Percentiles rank a stretch among this genome's conserved stretches.
phyloP scores from a whole-genome alignment of 2,797 vertebrate species.

The Simalia tracyae region DNA sequence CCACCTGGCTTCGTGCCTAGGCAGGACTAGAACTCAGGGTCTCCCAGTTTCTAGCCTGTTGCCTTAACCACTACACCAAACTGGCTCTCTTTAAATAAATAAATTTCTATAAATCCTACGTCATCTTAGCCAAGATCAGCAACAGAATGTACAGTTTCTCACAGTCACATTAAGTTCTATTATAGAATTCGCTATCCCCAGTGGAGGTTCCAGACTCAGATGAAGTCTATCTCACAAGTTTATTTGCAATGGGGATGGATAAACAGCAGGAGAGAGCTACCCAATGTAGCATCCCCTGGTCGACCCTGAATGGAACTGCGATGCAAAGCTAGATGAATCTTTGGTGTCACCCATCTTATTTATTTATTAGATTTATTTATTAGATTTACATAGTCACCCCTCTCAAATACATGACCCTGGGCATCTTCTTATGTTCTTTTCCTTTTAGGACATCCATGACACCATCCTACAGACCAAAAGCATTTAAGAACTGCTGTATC shows the following conservation, averaged over 20 bases:
- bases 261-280: not conserved
- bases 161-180: not conserved
- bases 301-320: not conserved
- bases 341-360: not conserved
- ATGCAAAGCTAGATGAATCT: not conserved
- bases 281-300: not conserved
- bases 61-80: no score
- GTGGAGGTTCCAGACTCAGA: not conserved
- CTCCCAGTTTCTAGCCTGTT: no score
- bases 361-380: not conserved
- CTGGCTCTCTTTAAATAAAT: no score
- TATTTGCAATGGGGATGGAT: not conserved
- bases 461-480: not conserved
- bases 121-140: not conserved
- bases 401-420: not conserved
- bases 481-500: not conserved
- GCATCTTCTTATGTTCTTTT: not conserved
- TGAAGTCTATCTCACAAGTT: not conserved
- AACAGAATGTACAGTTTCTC: not conserved
- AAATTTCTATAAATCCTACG: not conserved
- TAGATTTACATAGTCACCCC: not conserved
- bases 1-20: no score
- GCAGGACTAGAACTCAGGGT: no score
- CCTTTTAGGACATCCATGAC: not conserved
- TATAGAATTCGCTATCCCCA: not conserved